Percentiles rank a stretch among this genome's conserved stretches.
phyloP scores from a whole-genome alignment of 2,113 vertebrate genomes.

The Zapus hudsonius region DNA sequence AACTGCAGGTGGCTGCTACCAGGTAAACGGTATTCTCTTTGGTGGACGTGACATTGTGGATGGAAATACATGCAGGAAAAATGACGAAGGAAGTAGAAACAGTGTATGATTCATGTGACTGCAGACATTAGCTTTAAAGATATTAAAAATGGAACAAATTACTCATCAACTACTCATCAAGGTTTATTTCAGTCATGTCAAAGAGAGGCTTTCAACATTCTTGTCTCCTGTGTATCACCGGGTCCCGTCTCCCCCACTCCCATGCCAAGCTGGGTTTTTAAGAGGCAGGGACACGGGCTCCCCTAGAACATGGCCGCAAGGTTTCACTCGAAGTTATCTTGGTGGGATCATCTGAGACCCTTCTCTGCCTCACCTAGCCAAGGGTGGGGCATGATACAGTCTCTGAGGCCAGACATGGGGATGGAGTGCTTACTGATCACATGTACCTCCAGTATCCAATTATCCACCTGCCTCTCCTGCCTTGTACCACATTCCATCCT shows the following conservation, averaged over 20 bases:
- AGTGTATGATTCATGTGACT: not conserved
- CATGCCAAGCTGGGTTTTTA: not conserved
- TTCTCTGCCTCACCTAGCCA: not conserved
- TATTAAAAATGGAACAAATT: constrained; percentile 7
- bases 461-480: not conserved
- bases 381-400: not conserved
- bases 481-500: not conserved
- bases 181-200: not conserved
- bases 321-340: not conserved
- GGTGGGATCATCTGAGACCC: too few species aligned
- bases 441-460: not conserved
- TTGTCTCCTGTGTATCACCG: not conserved
- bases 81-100: constrained; percentile 29
- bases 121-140: not conserved
- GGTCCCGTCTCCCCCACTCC: not conserved
- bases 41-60: not conserved
- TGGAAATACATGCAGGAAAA: not conserved
- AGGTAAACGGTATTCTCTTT: not conserved
- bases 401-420: not conserved
- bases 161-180: constrained; percentile 5
- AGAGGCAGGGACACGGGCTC: too few species aligned
- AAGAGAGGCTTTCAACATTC: not conserved
- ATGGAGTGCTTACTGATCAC: not conserved
- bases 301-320: not conserved
- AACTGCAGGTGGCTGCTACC: not conserved